Conservation (phyloP, 2,888 invertebrate genomes). For the Pinctada fucata region DNA sequence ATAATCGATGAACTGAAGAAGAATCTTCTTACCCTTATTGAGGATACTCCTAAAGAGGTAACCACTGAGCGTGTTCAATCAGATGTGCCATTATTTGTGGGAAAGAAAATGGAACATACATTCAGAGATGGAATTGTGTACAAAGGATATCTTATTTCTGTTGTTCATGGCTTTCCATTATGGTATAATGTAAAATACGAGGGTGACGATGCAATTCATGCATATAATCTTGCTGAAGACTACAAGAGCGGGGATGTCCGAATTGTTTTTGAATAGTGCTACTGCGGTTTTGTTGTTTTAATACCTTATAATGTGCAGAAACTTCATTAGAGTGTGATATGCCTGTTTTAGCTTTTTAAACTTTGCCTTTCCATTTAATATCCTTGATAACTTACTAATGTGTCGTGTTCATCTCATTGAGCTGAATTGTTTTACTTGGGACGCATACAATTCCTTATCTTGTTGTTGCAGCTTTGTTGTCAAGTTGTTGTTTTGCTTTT, state of each 20-base stretch:
- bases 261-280: conserved; percentile 35
- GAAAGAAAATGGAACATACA: conserved; percentile 18
- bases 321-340: too few relatives aligned
- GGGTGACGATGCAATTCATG: conserved; percentile 27
- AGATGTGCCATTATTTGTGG: conserved; percentile 14
- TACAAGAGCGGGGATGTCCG: conserved; percentile 12
- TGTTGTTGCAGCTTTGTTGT: too few relatives aligned
- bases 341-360: too few relatives aligned
- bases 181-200: conserved; percentile 36
- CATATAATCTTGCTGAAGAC: conserved; percentile 15
- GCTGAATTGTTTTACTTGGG: not conserved
- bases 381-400: not conserved
- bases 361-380: too few relatives aligned
- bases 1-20: conserved; percentile 1
- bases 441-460: not conserved
- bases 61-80: not conserved
- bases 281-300: too few relatives aligned
- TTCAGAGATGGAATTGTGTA: conserved; percentile 16
- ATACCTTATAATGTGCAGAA: too few relatives aligned
- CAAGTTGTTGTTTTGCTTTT: too few relatives aligned
- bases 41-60: not conserved
- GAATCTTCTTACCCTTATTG: conserved; percentile 5
- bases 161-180: conserved; percentile 23
- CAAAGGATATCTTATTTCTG: conserved; percentile 18
- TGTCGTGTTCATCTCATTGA: not conserved